Evolutionary conservation across 2,888 invertebrate species (phyloP), one percentile per base, ranked within the genome.

Genomic region (Myathropa florea): DNA sequence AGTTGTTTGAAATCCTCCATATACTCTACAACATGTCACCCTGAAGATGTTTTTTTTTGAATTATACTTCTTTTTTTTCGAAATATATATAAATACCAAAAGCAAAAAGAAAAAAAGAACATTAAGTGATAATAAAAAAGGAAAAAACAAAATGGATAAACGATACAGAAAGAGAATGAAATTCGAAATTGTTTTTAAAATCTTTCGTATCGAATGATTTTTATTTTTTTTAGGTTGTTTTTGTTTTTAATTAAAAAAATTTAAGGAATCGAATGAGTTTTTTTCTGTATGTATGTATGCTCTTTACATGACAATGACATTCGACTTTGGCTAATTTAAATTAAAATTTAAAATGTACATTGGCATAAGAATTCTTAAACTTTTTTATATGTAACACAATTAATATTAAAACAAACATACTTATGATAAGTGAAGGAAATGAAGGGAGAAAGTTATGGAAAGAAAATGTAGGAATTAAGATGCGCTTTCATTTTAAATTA

Each of bases 311-410:
- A 82, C 77, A 77, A 72, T 85, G 68, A 78, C 77, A 78, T 82
- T 86, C 71, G 68, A 77, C 53, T 85, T 81, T 81, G 78, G 63
- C 79, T 73, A 77, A 24, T 67, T 39, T 67, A 65, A 72, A 65
- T 23, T 63, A 39, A 23, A 70, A 46, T 61, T 67, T 59, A n/a
- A 53, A 70, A 70, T 65, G 65, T 72, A 63, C 53, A 75, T 86
- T 79, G 86, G 83, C 82, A 33, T 86, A 86, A 65, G 75, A 72
- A 81, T 65, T 70, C 68, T 86, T 79, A 80, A 84, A 71, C 60
- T 85, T 63, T 67, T 85, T 59, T 68, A 71, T 63, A 26, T 26
- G 26, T n/a, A 68, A 61, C 36, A 55, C 23, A 67, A 65, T 24
- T 60, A 72, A 67, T 33, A 33, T 64, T 39, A 18, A 39, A 12